Evolutionary conservation across 1,140 invertebrate species (phyloP).

Genomic region (Euura saliciscinereae): DNA sequence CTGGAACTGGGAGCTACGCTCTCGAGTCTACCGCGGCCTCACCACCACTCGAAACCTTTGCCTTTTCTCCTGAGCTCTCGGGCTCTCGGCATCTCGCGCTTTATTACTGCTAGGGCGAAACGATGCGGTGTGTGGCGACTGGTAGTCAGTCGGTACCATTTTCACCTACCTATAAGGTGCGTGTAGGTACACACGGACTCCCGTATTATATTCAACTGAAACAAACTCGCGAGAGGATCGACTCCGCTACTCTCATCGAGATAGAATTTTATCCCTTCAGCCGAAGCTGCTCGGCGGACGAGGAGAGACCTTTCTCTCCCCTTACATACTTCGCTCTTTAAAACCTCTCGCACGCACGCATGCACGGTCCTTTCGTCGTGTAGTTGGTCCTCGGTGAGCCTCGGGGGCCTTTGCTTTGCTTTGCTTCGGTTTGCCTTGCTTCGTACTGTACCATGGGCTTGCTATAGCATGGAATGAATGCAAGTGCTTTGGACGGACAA

Average conservation of each 20-base stretch:
- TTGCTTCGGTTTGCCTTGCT: no score
- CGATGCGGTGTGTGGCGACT: neutral
- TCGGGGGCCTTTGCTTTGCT: no score
- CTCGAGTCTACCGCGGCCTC: slow-evolving; percentile 23
- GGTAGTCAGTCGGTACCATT: neutral
- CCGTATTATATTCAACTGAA: no score
- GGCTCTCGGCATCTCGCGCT: neutral
- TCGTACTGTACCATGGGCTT: no score
- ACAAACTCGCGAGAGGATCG: no score
- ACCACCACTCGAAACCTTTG: neutral
- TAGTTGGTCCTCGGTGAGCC: neutral
- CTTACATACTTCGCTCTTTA: neutral
- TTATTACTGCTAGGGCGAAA: neutral
- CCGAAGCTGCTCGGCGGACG: neutral
- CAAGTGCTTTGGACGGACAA: neutral
- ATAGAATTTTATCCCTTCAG: neutral
- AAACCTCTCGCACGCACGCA: neutral
- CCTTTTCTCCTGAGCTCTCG: neutral
- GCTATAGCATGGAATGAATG: neutral
- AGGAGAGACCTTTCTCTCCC: neutral
- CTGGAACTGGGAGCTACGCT: slow-evolving; percentile 25
- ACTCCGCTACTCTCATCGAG: no score
- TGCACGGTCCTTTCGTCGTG: neutral
- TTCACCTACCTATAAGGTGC: no score
- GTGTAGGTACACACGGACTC: neutral